Conservation (phyloP, 2,113 vertebrate species). For the Myrmophylax atrothorax region DNA sequence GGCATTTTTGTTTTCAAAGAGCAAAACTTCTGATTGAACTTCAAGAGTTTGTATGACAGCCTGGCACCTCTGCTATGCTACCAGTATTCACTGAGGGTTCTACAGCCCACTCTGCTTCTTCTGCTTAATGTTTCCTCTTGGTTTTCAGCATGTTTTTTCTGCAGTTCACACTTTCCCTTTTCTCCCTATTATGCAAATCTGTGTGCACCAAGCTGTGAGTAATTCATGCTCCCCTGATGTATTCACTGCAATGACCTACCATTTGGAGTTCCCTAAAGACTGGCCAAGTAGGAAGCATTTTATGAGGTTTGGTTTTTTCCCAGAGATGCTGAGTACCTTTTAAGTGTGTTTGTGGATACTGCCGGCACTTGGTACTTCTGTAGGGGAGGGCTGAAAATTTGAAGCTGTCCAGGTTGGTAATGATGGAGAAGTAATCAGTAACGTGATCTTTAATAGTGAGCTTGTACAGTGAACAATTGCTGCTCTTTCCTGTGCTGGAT, state of each 20-base stretch:
- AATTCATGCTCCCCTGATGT: not conserved
- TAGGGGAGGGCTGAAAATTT: not conserved
- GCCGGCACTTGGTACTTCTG: not conserved
- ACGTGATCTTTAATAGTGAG: not conserved
- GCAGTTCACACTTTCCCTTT: not conserved
- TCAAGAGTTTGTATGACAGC: not conserved
- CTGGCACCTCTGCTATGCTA: not conserved
- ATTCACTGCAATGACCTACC: not conserved
- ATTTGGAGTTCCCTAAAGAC: not conserved
- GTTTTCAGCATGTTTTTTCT: not conserved
- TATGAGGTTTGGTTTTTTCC: conserved; percentile 10
- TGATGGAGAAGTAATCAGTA: not conserved
- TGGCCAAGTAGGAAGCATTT: not conserved
- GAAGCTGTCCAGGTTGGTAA: not conserved
- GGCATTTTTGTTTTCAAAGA: not conserved
- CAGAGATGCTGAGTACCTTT: not conserved
- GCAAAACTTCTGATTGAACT: not conserved
- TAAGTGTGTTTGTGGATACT: not conserved
- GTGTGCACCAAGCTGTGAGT: not conserved
- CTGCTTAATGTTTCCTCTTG: not conserved
- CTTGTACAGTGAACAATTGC: not conserved
- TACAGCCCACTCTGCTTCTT: not conserved
- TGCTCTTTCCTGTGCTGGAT: not conserved
- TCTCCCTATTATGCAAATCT: not conserved
- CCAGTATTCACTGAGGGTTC: not conserved